A percentile compares a stretch with the other conserved stretches of the same genome.
phyloP scores from a whole-genome alignment of 2,113 vertebrate genomes.

The Strigops habroptila region DNA sequence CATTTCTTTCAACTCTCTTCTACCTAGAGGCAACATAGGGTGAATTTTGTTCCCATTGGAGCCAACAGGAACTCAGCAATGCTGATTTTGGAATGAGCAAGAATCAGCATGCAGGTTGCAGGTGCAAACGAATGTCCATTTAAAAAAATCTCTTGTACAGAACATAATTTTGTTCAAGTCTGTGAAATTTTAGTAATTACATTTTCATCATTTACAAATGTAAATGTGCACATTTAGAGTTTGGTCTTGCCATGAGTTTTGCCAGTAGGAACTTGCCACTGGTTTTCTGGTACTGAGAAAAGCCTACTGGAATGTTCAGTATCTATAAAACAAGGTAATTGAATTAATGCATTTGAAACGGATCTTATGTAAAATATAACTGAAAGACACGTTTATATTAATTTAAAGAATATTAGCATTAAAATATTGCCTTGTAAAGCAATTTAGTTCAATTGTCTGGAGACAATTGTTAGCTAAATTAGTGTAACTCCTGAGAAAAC shows the following conservation, averaged over 20 bases:
- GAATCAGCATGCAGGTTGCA: background rate
- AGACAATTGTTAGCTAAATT: background rate
- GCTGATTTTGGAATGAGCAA: background rate
- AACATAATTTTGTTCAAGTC: background rate
- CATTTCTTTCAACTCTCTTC: background rate
- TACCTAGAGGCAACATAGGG: background rate
- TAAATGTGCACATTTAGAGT: background rate
- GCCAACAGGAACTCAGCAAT: background rate
- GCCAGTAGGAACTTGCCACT: background rate
- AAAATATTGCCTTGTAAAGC: background rate
- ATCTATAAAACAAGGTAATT: background rate
- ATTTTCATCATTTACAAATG: background rate
- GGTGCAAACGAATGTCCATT: background rate
- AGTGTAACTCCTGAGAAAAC: background rate
- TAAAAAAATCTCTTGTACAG: background rate
- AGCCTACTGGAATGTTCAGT: background rate
- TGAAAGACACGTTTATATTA: background rate
- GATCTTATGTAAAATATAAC: background rate
- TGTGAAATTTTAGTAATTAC: background rate
- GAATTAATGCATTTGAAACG: background rate
- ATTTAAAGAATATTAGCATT: background rate
- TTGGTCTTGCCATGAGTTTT: background rate
- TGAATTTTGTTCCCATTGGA: background rate
- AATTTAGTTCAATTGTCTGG: background rate
- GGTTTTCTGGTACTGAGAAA: background rate